Conservation (phyloP, 2,113 vertebrate genomes). For the Progne subis region DNA sequence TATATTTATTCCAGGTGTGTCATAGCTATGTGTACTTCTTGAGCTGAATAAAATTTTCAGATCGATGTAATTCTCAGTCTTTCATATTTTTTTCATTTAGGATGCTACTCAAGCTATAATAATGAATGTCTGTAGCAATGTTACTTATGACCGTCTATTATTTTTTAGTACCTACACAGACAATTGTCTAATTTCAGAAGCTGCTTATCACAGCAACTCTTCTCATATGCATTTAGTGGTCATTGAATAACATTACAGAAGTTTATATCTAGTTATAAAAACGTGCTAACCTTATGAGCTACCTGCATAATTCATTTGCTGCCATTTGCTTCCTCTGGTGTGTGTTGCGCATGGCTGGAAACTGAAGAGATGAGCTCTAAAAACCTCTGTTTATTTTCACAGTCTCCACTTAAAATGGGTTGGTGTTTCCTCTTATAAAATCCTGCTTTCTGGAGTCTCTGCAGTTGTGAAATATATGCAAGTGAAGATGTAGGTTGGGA, state of each 20-base stretch:
- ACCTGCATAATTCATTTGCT: not conserved
- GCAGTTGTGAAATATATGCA: rapidly evolving
- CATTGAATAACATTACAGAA: not conserved
- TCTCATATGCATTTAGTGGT: not conserved
- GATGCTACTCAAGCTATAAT: not conserved
- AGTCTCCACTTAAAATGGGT: not conserved
- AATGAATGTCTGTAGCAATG: not conserved
- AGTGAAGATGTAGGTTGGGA: not conserved
- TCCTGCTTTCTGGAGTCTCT: not conserved
- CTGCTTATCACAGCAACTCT: not conserved
- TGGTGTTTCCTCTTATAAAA: rapidly evolving
- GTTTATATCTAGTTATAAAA: not conserved
- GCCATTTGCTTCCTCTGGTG: rapidly evolving
- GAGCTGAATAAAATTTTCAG: not conserved
- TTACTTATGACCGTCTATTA: not conserved
- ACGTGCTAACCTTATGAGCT: rapidly evolving
- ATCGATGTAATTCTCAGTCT: not conserved
- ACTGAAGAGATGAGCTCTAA: not conserved
- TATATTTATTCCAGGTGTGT: not conserved
- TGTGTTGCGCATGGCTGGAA: not conserved
- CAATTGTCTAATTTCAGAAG: not conserved
- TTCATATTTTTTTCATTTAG: not conserved
- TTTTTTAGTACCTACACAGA: not conserved
- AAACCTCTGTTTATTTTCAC: not conserved
- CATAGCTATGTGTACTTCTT: not conserved